Conservation (phyloP, 2,888 invertebrate species). For the Heliconius hortense region DNA sequence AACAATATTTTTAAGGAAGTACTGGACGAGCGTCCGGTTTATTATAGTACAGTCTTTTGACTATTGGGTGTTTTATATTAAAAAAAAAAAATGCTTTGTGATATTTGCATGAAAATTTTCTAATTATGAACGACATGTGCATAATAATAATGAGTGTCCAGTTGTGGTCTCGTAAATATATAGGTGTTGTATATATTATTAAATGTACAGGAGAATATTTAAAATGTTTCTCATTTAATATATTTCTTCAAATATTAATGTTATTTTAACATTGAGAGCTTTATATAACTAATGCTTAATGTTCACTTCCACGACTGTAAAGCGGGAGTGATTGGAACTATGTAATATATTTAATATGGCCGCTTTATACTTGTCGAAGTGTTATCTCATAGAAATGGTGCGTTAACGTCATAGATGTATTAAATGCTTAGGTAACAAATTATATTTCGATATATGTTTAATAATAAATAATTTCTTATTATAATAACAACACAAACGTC, state of each 20-base stretch:
- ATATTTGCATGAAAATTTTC: slow-evolving; percentile 57
- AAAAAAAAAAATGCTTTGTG: slow-evolving; percentile 64
- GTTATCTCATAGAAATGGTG: slow-evolving; percentile 49
- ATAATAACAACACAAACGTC: slow-evolving; percentile 6
- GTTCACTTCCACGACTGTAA: slow-evolving; percentile 34
- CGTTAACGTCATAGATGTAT: slow-evolving; percentile 58
- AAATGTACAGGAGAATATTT: slow-evolving; percentile 51
- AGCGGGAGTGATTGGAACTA: slow-evolving; percentile 32
- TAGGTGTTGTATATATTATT: slow-evolving; percentile 57
- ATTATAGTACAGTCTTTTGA: slow-evolving; percentile 57
- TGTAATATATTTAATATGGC: slow-evolving; percentile 41
- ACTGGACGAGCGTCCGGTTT: slow-evolving; percentile 49
- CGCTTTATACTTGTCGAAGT: slow-evolving; percentile 47
- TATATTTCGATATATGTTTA: slow-evolving; percentile 29
- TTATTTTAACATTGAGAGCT: slow-evolving; percentile 56
- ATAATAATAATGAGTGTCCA: slow-evolving; percentile 25
- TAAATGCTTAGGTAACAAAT: slow-evolving; percentile 26
- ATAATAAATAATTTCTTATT: slow-evolving; percentile 26
- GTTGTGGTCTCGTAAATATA: slow-evolving; percentile 34
- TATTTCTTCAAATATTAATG: slow-evolving; percentile 53
- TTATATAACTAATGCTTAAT: slow-evolving; percentile 52
- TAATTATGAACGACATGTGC: slow-evolving; percentile 45
- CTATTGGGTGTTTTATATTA: slow-evolving; percentile 61
- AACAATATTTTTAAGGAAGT: slow-evolving; percentile 31
- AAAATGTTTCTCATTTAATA: slow-evolving; percentile 51